Conservation (phyloP, 2,797 vertebrate genomes). For the Cuculus canorus region DNA sequence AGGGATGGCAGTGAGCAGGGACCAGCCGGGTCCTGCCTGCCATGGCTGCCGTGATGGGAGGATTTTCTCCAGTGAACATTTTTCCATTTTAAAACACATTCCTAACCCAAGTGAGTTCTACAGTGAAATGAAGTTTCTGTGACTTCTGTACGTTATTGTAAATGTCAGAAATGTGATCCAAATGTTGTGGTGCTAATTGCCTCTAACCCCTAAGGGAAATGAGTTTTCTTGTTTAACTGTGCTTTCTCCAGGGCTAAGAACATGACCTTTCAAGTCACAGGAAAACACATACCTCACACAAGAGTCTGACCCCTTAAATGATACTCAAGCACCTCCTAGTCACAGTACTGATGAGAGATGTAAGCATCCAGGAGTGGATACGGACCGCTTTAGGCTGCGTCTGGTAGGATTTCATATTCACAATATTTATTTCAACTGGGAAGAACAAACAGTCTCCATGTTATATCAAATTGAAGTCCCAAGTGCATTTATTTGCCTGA, state of each 20-base stretch:
- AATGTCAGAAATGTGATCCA: constrained; percentile 39
- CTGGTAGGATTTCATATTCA: neutral
- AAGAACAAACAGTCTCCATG: neutral
- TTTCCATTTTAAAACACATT: neutral
- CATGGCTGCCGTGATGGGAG: accelerated
- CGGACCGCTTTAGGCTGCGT: neutral
- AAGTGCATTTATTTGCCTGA: constrained; percentile 1
- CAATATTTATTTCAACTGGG: constrained; percentile 5
- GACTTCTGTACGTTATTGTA: neutral
- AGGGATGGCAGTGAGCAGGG: neutral
- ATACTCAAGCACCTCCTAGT: neutral
- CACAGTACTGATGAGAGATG: neutral
- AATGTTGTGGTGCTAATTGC: constrained; percentile 40
- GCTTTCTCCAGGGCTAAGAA: constrained; percentile 12
- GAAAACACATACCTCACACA: neutral
- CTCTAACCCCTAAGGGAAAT: constrained; percentile 27
- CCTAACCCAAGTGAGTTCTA: neutral
- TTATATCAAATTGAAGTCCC: neutral
- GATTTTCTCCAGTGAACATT: neutral
- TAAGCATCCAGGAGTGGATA: neutral
- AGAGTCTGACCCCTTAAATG: neutral
- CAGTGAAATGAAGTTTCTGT: neutral
- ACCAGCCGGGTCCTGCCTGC: neutral
- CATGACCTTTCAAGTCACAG: neutral
- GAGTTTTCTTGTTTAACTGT: constrained; percentile 38